phyloP scores from a whole-genome alignment of 2,888 invertebrate species.

The Halocaridina rubra region DNA sequence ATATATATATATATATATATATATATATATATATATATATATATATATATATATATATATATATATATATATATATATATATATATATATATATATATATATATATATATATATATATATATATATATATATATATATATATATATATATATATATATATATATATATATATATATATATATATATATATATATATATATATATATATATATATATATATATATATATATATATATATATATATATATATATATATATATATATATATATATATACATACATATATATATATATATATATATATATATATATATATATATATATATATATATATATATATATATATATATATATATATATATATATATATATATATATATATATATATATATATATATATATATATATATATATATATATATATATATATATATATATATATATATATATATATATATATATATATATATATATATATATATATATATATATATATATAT shows the following conservation, averaged over 20 bases:
- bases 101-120: not conserved
- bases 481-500: conserved; percentile 14
- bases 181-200: not conserved
- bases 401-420: not conserved
- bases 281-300: not conserved
- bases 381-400: not conserved
- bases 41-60: not conserved
- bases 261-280: not conserved
- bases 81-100: not conserved
- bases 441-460: conserved; percentile 22
- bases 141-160: too few relatives aligned
- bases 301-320: not conserved
- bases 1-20: not conserved
- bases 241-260: conserved; percentile 27
- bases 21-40: not conserved
- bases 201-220: not conserved
- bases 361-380: conserved; percentile 23
- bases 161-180: too few relatives aligned
- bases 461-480: conserved; percentile 39
- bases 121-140: not conserved
- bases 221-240: conserved; percentile 25
- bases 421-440: not conserved
- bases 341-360: conserved; percentile 14
- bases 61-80: not conserved
- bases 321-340: not conserved